phyloP scores from a whole-genome alignment of 1,140 invertebrate genomes.

The Cecropterus lyciades region DNA sequence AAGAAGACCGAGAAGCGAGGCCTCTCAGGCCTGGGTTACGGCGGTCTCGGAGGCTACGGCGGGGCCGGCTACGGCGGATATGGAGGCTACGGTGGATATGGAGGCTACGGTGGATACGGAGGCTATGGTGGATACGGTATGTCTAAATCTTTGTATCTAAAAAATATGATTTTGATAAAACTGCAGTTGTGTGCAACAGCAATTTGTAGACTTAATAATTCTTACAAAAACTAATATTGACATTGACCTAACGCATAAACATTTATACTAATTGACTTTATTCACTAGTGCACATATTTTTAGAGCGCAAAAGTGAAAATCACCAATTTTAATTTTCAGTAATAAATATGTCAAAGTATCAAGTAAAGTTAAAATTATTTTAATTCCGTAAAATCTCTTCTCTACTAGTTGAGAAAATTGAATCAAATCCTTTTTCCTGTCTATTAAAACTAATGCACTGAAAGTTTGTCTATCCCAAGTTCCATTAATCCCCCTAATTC shows the following conservation, averaged over 20 bases:
- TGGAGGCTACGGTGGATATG: slow-evolving; percentile 48
- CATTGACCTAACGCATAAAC: no score
- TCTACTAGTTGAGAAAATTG: not conserved
- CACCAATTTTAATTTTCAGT: no score
- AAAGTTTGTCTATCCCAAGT: slow-evolving; percentile 30
- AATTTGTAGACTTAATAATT: no score
- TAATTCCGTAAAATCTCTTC: no score
- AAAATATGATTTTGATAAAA: no score
- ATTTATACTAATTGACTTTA: no score
- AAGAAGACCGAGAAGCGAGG: slow-evolving; percentile 76
- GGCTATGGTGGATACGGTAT: slow-evolving; percentile 43
- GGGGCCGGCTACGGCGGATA: slow-evolving; percentile 46
- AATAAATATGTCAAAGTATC: no score
- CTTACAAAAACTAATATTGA: no score
- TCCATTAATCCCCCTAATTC: slow-evolving; percentile 32
- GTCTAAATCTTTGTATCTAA: not conserved
- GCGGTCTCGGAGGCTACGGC: slow-evolving; percentile 51
- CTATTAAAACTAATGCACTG: slow-evolving; percentile 24
- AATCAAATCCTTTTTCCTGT: not conserved
- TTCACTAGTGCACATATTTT: no score
- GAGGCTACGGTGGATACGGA: slow-evolving; percentile 45
- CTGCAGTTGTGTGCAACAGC: no score
- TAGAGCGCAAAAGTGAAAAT: no score
- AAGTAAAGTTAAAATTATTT: no score
- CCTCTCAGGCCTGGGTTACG: slow-evolving; percentile 62